Evolutionary conservation across 2,797 vertebrate species (phyloP).

Genomic region (Otus scops): DNA sequence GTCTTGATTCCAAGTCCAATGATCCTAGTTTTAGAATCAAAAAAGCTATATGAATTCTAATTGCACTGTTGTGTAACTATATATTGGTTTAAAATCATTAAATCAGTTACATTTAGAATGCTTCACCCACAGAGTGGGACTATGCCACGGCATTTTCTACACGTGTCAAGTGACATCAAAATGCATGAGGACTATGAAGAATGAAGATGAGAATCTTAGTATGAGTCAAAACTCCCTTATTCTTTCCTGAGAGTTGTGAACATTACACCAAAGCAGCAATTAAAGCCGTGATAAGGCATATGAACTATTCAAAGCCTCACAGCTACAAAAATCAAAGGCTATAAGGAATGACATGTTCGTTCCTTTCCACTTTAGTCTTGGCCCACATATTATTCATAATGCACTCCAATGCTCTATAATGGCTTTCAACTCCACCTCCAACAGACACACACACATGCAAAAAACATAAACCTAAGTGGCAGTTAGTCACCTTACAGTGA

Average conservation of each 20-base stretch:
- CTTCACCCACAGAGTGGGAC: neutral
- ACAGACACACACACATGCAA: neutral
- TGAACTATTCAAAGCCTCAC: neutral
- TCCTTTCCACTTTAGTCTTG: neutral
- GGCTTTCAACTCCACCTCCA: neutral
- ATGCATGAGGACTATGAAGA: neutral
- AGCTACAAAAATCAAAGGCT: neutral
- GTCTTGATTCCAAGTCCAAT: neutral
- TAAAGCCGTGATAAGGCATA: neutral
- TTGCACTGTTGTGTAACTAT: neutral
- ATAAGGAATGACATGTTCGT: accelerated
- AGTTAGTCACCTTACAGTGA: neutral
- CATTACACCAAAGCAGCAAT: neutral
- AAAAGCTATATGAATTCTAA: neutral
- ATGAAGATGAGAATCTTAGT: neutral
- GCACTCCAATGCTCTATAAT: neutral
- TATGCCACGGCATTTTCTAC: neutral
- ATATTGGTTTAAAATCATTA: neutral
- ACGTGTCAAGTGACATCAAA: neutral
- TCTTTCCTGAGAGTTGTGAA: neutral
- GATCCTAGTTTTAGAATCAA: neutral
- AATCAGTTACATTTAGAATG: neutral
- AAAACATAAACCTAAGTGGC: neutral
- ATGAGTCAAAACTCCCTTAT: neutral
- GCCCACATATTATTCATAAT: neutral